Evolutionary conservation across 1,140 invertebrate species (phyloP), one percentile per base, ranked within the genome.

Genomic region (Diprion similis): DNA sequence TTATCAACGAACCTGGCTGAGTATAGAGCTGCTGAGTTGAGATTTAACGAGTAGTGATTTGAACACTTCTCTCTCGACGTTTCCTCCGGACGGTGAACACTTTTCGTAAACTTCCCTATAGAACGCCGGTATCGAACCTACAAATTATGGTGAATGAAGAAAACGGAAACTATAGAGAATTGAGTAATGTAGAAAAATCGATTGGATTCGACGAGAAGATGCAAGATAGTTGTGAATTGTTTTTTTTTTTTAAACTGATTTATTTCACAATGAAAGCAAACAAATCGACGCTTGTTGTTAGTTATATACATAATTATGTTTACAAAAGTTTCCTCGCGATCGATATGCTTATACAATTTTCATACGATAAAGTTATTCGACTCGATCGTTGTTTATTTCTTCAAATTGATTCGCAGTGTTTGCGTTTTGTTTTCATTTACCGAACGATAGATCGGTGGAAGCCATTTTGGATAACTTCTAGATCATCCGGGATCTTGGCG

Each of bases 51-150:
- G 86, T 4, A 93, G 83, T 69, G 90, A 89, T 77, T 92, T 88
- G 82, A 92, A 92, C 65, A 92, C 87, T 80, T 93, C 91, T 74
- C 89, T 86, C 75, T 92, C 90, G 59, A 93, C 89, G 77, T 89
- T 90, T 81, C 89, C 91, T 82, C 88, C 89, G 79, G 90, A 90
- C 45, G 90, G 89, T 71, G 91, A 92, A 74, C 91, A 89, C 78
- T 84, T 87, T 78, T 92, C 91, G 79, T 91, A 92, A 70, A 92
- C 86, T 81, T 92, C 90, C 73, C 92, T 83, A 79, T 92, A 93
- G 80, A 90, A 89, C 11, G 90, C 86, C 71, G 92, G 92, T 78
- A 92, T 90, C 19, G 90, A 89, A 78, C 91, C 92, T 93, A 81
- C 74, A 37, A 37, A 37, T 37, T 37, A 37, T 6, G 24, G 24